Conservation (phyloP, 2,888 invertebrate genomes). For the Tillus elongatus region DNA sequence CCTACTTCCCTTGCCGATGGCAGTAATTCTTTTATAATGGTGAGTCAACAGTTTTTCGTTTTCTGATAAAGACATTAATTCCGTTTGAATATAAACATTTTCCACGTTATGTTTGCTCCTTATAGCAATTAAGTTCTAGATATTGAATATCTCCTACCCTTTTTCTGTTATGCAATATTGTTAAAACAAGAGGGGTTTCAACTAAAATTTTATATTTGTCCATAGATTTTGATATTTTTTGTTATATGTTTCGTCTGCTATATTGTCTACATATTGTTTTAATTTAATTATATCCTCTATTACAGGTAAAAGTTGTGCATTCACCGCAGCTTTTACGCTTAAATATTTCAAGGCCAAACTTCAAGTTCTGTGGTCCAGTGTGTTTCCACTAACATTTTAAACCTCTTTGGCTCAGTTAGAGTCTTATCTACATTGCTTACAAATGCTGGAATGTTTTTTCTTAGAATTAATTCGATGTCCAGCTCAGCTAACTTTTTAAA, state of each 20-base stretch:
- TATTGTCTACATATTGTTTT: not conserved
- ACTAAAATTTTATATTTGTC: conserved; percentile 11
- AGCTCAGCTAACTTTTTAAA: not conserved
- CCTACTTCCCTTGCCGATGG: conserved; percentile 16
- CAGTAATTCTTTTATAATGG: conserved; percentile 15
- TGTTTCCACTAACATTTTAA: conserved; percentile 13
- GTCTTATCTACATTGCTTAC: not conserved
- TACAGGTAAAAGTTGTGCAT: not conserved
- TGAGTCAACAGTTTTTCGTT: conserved; percentile 16
- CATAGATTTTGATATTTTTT: conserved; percentile 8
- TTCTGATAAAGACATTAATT: conserved; percentile 13
- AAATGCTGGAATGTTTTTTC: conserved; percentile 1
- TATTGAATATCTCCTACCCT: conserved; percentile 18
- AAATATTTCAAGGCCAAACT: conserved; percentile 18
- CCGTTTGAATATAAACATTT: conserved; percentile 8
- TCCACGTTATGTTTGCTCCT: conserved; percentile 7
- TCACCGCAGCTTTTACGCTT: conserved; percentile 12
- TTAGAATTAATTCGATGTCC: not conserved
- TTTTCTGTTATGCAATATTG: conserved; percentile 19
- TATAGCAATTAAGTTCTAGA: conserved; percentile 15
- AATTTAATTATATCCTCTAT: not conserved
- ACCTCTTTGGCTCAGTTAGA: conserved; percentile 7
- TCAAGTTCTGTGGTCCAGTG: conserved; percentile 18
- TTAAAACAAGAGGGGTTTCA: conserved; percentile 16
- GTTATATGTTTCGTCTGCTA: conserved; percentile 14